Conservation (phyloP, 2,888 invertebrate species). For the Diaphora mendica region DNA sequence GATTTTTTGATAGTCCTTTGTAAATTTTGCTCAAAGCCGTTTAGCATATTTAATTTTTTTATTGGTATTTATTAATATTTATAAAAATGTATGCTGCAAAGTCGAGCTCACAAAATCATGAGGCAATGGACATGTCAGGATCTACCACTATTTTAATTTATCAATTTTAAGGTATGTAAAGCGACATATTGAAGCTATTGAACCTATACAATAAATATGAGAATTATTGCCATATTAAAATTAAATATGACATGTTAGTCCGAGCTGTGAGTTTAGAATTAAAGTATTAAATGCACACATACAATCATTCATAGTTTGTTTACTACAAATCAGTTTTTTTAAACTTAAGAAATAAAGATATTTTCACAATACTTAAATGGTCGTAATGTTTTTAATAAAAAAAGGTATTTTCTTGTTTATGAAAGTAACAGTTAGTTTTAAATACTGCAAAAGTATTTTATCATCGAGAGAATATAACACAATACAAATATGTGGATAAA, state of each 20-base stretch:
- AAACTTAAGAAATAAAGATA: slow-evolving; percentile 4
- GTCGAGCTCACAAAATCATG: background rate
- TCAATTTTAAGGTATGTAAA: background rate
- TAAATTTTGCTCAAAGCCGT: background rate
- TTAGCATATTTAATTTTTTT: background rate
- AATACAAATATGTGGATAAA: background rate
- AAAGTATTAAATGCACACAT: slow-evolving; percentile 13
- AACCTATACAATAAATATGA: background rate
- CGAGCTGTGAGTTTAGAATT: background rate
- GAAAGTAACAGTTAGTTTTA: background rate
- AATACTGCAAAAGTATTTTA: background rate
- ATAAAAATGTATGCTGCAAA: background rate
- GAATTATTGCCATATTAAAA: background rate
- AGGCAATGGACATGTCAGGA: background rate
- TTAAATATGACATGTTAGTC: background rate
- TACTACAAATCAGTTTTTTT: background rate
- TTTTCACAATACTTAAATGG: background rate
- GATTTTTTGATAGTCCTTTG: background rate
- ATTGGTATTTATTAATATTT: background rate
- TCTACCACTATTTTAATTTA: background rate
- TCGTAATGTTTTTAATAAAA: background rate
- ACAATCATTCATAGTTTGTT: slow-evolving; percentile 16
- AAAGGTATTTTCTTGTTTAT: background rate
- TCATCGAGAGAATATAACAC: background rate
- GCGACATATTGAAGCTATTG: background rate